A percentile compares a stretch with the other conserved stretches of the same genome.
phyloP scores from a whole-genome alignment of 2,888 invertebrate species.

The Ganaspis brasiliensis region DNA sequence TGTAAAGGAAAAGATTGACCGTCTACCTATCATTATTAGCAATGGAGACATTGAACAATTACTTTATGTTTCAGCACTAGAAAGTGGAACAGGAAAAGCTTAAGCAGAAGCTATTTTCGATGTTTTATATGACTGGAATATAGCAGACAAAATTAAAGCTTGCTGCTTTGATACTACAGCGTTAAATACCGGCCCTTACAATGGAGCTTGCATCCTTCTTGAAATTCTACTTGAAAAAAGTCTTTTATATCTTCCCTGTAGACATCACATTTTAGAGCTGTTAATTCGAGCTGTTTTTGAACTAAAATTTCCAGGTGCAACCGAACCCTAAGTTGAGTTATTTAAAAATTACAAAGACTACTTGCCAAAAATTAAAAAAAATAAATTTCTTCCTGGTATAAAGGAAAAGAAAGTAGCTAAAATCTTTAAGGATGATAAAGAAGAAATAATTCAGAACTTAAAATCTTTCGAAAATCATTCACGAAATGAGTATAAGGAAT shows the following conservation, averaged over 20 bases:
- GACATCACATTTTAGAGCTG: constrained; percentile 62
- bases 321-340: constrained; percentile 47
- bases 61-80: constrained; percentile 14
- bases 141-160: constrained; percentile 25
- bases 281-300: constrained; percentile 43
- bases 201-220: constrained; percentile 57
- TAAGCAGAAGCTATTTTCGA: constrained; percentile 24
- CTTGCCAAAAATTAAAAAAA: constrained; percentile 39
- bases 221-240: constrained; percentile 58
- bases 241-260: constrained; percentile 60
- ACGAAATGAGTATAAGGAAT: too few species aligned
- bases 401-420: too few species aligned
- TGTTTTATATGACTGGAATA: constrained; percentile 14
- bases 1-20: constrained; percentile 9
- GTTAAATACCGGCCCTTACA: constrained; percentile 56
- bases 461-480: too few species aligned
- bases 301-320: constrained; percentile 27
- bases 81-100: constrained; percentile 11
- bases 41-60: constrained; percentile 20
- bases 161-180: constrained; percentile 59
- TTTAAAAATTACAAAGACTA: constrained; percentile 48
- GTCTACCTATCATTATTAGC: constrained; percentile 26
- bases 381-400: too few species aligned
- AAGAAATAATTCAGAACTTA: too few species aligned
- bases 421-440: too few species aligned